Evolutionary conservation across 2,797 vertebrate species (phyloP), one percentile per base, ranked within the genome.

Genomic region (Poecilia velifera): DNA sequence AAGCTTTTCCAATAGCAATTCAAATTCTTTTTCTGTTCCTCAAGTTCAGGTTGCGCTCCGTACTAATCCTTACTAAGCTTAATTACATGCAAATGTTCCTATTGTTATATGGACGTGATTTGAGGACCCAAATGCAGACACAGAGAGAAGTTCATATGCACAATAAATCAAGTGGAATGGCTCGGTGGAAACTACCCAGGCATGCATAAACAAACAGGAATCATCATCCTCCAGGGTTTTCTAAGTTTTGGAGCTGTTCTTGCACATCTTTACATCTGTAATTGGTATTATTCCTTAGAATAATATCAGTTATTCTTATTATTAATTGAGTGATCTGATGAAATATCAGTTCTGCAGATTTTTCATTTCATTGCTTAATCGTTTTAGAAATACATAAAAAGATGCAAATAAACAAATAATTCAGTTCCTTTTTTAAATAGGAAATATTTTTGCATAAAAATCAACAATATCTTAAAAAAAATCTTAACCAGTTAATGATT

Each of bases 1-100:
- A 43, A 43, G 64, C 39, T 43, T 45, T 70, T 70, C 12, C 22
- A 25, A 25, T n/a, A 43, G 25, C 66, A 14, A 43, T n/a, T 70
- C 22, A 43, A n/a, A n/a, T 43, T 43, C 1, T 70, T n/a, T 41
- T 39, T 66, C 64, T 66, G 8, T 39, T 22, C 39, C 64, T 39
- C 7, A 68, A 68, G 18, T 68, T 68, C 36, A 68, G 18, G 31
- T 68, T 68, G 64, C n/a, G 39, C 36, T 25, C 39, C 2, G 0
- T 70, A n/a, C 36, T 43, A 70, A 43, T 70, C 66, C 41, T 70
- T n/a, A 70, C 66, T 70, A 70, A 70, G 39, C 34, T 66, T 66
- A 66, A 70, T 43, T 70, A n/a, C 66, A 70, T 43, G n/a, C 20
- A 70, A 43, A 70, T 70, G 66, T n/a, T 70, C 25, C 22, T 13